Base-by-base conservation (phyloP, 2,797 vertebrate species). In the Acanthopagrus latus region DNA sequence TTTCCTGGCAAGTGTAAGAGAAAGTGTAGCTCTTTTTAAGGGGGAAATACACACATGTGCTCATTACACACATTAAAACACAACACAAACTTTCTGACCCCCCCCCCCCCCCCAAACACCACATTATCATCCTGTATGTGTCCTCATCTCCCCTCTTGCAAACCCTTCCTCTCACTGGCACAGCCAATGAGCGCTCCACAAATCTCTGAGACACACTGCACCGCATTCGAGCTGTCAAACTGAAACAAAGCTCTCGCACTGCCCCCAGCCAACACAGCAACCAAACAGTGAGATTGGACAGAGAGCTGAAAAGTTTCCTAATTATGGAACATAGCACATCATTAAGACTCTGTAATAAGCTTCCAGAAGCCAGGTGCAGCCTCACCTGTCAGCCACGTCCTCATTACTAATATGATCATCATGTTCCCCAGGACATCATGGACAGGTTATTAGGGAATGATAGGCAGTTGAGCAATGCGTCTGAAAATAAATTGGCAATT, bases 301-400 rank as follows among this genome's bases (percentile, higher is more conserved):
- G 71, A 81, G 66, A 76, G 76, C 67, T 9, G 25, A 76, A 81
- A 89, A 84, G 83, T 86, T 83, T 71, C 85, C 84, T 88, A 84
- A 91, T 91, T 88, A 91, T 58, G 78, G 76, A 88, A 92, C 81
- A 84, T 70, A 74, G 59, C 78, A 77, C 86, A 86, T 88, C 82
- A 85, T 92, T 89, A 91, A 84, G 83, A 79, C 60, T 74, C 50
- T 65, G 63, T 91, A 93, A 93, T 90, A 89, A 92, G 92, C 83
- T 65, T 88, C 80, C 85, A 73, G 80, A 62, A 80, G 75, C 75
- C 81, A 88, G 86, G 86, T 91, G 81, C 72, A 86, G 71, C 62
- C 76, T 92, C 73, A 86, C 90, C 91, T 89, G 91, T 93, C 93
- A 91, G 76, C 74, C 62, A 43, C 44, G 25, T 85, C 74, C 87